Evolutionary conservation across 2,113 vertebrate genomes (phyloP).

Genomic region (Bubo blakistoni): DNA sequence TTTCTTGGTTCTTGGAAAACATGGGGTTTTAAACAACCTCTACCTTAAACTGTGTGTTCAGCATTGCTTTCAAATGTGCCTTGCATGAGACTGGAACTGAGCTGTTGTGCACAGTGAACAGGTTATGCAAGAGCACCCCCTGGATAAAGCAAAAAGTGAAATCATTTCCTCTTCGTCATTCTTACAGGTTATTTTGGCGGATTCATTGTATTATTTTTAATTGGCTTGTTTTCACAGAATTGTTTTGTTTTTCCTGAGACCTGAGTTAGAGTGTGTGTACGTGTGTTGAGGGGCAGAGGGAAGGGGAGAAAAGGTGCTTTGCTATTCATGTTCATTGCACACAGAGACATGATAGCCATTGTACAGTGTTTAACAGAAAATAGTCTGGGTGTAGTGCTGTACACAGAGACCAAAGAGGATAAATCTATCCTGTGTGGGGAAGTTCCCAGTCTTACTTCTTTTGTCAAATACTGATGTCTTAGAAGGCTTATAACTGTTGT

Average conservation of each 20-base stretch:
- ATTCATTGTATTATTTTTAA: conserved; percentile 63
- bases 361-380: not conserved
- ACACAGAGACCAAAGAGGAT: not conserved
- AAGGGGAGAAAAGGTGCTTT: not conserved
- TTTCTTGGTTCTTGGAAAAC: not conserved
- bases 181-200: conserved; percentile 42
- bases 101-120: not conserved
- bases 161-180: conserved; percentile 64
- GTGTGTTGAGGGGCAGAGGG: not conserved
- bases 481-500: not conserved
- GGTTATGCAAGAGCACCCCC: conserved; percentile 24
- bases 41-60: not conserved
- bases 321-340: not conserved
- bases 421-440: not conserved
- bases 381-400: not conserved
- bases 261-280: not conserved
- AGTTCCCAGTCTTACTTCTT: not conserved
- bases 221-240: conserved; percentile 63
- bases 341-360: not conserved
- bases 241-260: conserved; percentile 53
- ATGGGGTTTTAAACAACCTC: not conserved
- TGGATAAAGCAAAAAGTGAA: conserved; percentile 49
- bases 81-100: not conserved
- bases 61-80: not conserved
- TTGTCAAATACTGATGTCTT: not conserved